Base-by-base conservation (phyloP, 2,888 invertebrate genomes). In the Amaurobius ferox region DNA sequence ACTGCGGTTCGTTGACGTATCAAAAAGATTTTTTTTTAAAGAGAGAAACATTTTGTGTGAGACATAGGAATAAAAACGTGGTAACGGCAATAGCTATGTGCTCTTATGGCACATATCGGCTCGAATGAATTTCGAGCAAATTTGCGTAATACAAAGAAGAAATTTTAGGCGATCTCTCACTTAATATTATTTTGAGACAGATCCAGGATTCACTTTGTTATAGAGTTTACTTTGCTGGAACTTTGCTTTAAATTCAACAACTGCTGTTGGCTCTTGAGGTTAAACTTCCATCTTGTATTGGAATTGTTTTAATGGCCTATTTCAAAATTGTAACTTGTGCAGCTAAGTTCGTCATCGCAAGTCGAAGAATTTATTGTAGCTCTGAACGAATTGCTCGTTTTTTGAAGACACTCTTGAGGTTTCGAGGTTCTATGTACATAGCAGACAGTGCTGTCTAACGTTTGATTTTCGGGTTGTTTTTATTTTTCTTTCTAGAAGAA, bases 131-230 rank as follows among this genome's bases (percentile, higher is more conserved):
- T 28, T 30, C 35, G 80, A 80, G 79, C 64, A 32, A 28, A 62
- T 66, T 71, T 40, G 70, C 70, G 23, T 23, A 68, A 55, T 76
- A 28, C 29, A 30, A 73, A 39, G 39, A 28, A 80, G 73, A 80
- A 80, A 80, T 80, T 80, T 80, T 80, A 80, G 80, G 80, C 64
- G 80, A 80, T 80, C 80, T 80, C 80, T 67, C 40, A 26, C 68
- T 67, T 35, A 28, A 40, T 40, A 68, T 67, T 68, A 73, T 73
- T 66, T 73, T 80, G 19, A 80, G 66, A 80, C 64, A 80, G 73
- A 66, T 73, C 72, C 67, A 67, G 67, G 30, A 13, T 73, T 67
- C 55, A 55, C 79, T 80, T 79, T 79, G 64, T 32, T 70, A 67
- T 23, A 13, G 62, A 79, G 66, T 79, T 72, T 80, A 73, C 80